Conservation (phyloP, 2,888 invertebrate species). For the Apamea anceps region DNA sequence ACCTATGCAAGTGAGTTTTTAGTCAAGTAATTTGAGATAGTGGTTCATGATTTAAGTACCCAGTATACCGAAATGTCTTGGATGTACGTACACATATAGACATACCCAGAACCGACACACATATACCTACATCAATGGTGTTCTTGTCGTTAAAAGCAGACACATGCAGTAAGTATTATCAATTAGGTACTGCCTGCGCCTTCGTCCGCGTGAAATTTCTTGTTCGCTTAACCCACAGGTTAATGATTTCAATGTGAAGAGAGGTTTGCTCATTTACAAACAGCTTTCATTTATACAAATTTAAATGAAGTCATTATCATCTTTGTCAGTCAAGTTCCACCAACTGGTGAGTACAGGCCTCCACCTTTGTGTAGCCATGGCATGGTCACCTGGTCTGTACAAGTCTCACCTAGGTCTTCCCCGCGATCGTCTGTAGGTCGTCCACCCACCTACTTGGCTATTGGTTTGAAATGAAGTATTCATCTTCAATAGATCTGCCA, state of each 20-base stretch:
- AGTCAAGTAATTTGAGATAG: neutral
- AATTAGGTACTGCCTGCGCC: too few species aligned
- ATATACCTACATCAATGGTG: neutral
- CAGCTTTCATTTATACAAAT: neutral
- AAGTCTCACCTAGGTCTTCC: too few species aligned
- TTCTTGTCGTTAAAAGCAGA: neutral
- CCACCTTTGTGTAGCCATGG: too few species aligned
- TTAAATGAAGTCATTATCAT: too few species aligned
- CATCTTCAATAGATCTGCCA: neutral
- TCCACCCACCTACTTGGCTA: too few species aligned
- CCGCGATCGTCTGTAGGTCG: neutral
- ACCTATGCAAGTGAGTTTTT: conserved; percentile 73
- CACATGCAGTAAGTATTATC: neutral
- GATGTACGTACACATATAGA: neutral
- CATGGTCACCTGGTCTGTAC: too few species aligned
- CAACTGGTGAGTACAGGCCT: too few species aligned
- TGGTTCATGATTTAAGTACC: neutral
- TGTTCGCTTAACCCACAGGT: too few species aligned
- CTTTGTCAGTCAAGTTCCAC: too few species aligned
- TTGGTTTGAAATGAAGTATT: neutral
- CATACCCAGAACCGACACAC: neutral
- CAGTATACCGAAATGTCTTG: neutral
- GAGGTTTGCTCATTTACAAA: neutral
- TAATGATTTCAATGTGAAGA: neutral
- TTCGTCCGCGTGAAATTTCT: too few species aligned